Percentiles rank a stretch among this genome's conserved stretches.
These are phyloP conservation scores for Beris morrisii DNA, from an alignment of 2,888 invertebrate species.

Conservation along the genomic window DNA sequence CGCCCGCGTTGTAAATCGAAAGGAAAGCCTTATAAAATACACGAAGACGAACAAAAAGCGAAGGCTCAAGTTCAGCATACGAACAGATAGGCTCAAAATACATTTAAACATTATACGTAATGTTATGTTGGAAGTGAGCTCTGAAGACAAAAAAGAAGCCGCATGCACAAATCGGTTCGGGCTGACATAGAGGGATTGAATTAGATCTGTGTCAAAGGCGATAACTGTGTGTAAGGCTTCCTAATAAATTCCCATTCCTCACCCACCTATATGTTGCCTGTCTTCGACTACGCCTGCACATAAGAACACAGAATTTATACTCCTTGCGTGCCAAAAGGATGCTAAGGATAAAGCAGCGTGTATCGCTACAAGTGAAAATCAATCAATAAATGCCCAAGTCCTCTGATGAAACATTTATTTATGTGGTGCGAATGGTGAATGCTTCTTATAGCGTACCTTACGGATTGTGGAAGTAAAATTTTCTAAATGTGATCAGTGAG, in stretches of 20 bases:
- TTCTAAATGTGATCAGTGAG: too few species aligned
- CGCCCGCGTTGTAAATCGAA: too few species aligned
- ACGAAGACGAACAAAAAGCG: too few species aligned
- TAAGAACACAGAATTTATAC: slow-evolving; percentile 15
- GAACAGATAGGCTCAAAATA: too few species aligned
- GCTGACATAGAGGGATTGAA: slow-evolving; percentile 15
- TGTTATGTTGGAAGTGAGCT: too few species aligned
- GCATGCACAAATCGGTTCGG: not conserved
- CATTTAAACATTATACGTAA: too few species aligned
- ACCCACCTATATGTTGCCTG: not conserved
- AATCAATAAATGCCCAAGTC: slow-evolving; percentile 13
- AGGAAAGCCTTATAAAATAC: too few species aligned
- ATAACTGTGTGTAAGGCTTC: slow-evolving; percentile 9
- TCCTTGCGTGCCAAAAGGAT: slow-evolving; percentile 12
- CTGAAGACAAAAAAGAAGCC: too few species aligned
- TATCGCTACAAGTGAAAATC: slow-evolving; percentile 11
- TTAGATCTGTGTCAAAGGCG: slow-evolving; percentile 22
- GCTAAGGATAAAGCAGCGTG: slow-evolving; percentile 6
- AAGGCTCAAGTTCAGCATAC: too few species aligned
- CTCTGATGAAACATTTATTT: slow-evolving; percentile 9
- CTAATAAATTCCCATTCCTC: not conserved
- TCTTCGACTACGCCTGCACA: not conserved
- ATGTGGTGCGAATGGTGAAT: not conserved
- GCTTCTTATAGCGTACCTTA: too few species aligned
- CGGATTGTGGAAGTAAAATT: too few species aligned